phyloP scores from a whole-genome alignment of 2,797 vertebrate species.

The Arnoldichthys spilopterus region DNA sequence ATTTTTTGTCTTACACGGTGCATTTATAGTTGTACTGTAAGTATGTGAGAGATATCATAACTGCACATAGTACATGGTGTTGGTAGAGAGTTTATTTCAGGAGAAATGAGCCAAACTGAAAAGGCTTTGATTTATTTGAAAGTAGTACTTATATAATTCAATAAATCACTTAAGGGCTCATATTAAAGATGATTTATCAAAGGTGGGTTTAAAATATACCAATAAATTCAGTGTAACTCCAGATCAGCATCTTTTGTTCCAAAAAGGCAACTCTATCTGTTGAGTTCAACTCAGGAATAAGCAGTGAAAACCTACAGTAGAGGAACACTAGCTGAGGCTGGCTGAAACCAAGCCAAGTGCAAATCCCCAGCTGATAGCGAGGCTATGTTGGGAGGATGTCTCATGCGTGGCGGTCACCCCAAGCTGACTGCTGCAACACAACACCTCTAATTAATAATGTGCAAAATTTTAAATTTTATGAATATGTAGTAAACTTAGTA shows the following conservation, averaged over 20 bases:
- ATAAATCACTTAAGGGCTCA: conserved; percentile 37
- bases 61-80: background rate
- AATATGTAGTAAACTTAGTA: conserved; percentile 44
- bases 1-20: too few relatives aligned
- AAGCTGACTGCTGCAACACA: conserved; percentile 42
- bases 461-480: conserved; percentile 36
- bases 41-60: background rate
- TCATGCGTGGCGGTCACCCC: conserved; percentile 44
- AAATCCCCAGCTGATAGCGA: conserved; percentile 41
- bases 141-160: conserved; percentile 36
- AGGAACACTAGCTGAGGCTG: conserved; percentile 48
- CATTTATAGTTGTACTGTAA: too few relatives aligned
- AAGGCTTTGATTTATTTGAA: conserved; percentile 19
- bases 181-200: conserved; percentile 38
- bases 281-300: conserved; percentile 42
- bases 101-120: conserved; percentile 29
- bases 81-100: conserved; percentile 1
- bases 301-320: conserved; percentile 46
- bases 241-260: conserved; percentile 40
- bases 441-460: conserved; percentile 44
- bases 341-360: conserved; percentile 38
- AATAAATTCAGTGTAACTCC: conserved; percentile 50
- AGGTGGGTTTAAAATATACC: conserved; percentile 31
- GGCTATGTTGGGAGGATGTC: conserved; percentile 3
- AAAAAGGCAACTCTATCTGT: conserved; percentile 28